A percentile compares a stretch with the other conserved stretches of the same genome.
These are phyloP conservation scores for Acanthosepion lycidas DNA, from an alignment of 2,888 invertebrate genomes.

Conservation along the genomic window DNA sequence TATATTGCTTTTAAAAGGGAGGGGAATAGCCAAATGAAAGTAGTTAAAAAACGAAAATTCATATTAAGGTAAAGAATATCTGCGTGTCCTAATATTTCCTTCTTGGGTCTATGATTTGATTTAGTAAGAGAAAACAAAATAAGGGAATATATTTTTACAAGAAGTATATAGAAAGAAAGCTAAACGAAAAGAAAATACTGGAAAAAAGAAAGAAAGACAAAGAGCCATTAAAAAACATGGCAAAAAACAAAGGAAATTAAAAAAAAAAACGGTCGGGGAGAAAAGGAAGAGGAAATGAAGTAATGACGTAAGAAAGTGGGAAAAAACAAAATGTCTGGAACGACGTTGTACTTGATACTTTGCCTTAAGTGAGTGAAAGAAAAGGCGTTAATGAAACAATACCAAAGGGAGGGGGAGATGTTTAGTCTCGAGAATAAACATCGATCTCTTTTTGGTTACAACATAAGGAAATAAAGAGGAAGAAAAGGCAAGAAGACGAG, in stretches of 20 bases:
- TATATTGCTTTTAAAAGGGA: no score
- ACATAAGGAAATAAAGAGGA: neutral
- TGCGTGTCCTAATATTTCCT: no score
- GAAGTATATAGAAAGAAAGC: neutral
- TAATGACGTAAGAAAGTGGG: neutral
- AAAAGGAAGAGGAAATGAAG: neutral
- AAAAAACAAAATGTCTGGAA: neutral
- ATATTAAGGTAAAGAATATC: no score
- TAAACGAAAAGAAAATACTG: neutral
- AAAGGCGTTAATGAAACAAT: neutral
- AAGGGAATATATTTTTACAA: neutral
- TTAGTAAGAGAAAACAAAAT: neutral
- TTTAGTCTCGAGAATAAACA: neutral
- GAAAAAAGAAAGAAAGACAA: neutral
- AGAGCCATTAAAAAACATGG: no score
- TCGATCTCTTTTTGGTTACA: neutral
- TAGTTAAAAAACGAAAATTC: no score
- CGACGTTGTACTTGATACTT: neutral
- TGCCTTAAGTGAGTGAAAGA: neutral
- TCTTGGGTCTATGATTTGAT: no score
- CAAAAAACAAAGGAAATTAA: no score
- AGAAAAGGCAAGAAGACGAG: neutral
- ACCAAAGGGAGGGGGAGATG: neutral
- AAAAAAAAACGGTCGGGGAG: neutral
- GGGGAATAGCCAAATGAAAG: no score